These are phyloP conservation scores for Gryon sp. DNA, from an alignment of 1,140 invertebrate genomes.

Conservation along the genomic window DNA sequence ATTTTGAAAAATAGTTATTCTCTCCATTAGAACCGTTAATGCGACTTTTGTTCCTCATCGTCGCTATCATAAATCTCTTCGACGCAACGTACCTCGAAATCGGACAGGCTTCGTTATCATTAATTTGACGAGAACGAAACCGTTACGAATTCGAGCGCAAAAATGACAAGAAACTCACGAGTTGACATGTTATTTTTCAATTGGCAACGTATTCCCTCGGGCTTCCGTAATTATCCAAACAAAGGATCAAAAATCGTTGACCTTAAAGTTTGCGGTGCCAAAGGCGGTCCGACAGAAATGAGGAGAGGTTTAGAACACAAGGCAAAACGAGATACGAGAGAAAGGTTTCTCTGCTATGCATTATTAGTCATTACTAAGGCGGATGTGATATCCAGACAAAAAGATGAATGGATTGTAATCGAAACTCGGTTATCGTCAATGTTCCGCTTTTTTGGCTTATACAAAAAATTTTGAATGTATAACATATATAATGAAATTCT, in stretches of 20 bases:
- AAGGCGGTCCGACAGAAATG: slow-evolving; percentile 19
- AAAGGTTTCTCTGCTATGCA: slow-evolving; percentile 15
- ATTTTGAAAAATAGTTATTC: slow-evolving; percentile 38
- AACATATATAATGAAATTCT: too few relatives aligned
- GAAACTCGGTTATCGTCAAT: slow-evolving; percentile 15
- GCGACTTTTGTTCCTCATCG: slow-evolving; percentile 24
- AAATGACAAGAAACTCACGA: slow-evolving; percentile 1
- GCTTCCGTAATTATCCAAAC: slow-evolving; percentile 49
- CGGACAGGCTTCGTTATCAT: slow-evolving; percentile 5
- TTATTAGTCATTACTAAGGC: slow-evolving; percentile 37
- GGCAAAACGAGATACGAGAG: not conserved
- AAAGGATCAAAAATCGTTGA: slow-evolving; percentile 35
- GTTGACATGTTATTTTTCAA: slow-evolving; percentile 29
- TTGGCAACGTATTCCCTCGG: not conserved
- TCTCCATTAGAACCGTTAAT: slow-evolving; percentile 47
- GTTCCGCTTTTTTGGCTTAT: not conserved
- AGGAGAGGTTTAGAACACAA: slow-evolving; percentile 3
- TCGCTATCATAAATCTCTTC: slow-evolving; percentile 25
- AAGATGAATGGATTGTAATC: slow-evolving; percentile 29
- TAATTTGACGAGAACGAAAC: slow-evolving; percentile 23
- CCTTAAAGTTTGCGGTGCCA: slow-evolving; percentile 19
- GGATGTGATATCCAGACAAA: slow-evolving; percentile 14
- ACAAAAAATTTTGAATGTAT: not conserved
- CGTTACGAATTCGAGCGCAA: slow-evolving; percentile 8
- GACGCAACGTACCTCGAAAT: slow-evolving; percentile 16